phyloP scores from a whole-genome alignment of 92 coral and sea anemone species.

The Phenganax marumi region DNA sequence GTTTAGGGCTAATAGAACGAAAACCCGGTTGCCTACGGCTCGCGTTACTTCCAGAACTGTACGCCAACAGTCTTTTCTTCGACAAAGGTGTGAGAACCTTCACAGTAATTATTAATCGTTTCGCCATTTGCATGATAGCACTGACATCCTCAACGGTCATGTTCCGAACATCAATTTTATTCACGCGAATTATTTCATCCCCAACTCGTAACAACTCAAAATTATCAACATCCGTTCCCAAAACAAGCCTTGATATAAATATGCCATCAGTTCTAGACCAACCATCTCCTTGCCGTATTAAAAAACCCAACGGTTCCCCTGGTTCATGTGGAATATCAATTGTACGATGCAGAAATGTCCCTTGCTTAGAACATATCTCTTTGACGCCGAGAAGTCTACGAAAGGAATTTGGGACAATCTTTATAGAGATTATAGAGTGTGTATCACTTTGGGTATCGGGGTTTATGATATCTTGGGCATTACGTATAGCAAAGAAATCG shows the following conservation, averaged over 20 bases:
- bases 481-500: constrained; percentile 89
- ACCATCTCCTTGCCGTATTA: constrained; percentile 99
- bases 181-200: constrained; percentile 90
- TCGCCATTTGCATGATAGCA: constrained; percentile 98
- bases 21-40: constrained; percentile 16
- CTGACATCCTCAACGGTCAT: constrained; percentile 98
- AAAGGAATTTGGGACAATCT: constrained; percentile 88
- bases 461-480: constrained; percentile 93
- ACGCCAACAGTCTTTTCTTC: constrained; percentile 66
- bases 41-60: constrained; percentile 61
- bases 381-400: constrained; percentile 88
- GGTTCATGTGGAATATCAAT: constrained; percentile 93
- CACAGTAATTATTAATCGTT: constrained; percentile 86
- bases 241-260: constrained; percentile 92
- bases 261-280: constrained; percentile 96
- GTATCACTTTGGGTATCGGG: constrained; percentile 96
- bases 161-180: constrained; percentile 88
- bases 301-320: constrained; percentile 96
- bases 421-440: constrained; percentile 89
- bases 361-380: constrained; percentile 97
- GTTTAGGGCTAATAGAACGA: neutral
- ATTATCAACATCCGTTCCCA: constrained; percentile 97
- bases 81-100: constrained; percentile 95
- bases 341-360: constrained; percentile 91
- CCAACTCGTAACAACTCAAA: constrained; percentile 96